A percentile compares a stretch with the other conserved stretches of the same genome.
Conservation (phyloP, 2,888 invertebrate genomes). For the Onchidella celtica region DNA sequence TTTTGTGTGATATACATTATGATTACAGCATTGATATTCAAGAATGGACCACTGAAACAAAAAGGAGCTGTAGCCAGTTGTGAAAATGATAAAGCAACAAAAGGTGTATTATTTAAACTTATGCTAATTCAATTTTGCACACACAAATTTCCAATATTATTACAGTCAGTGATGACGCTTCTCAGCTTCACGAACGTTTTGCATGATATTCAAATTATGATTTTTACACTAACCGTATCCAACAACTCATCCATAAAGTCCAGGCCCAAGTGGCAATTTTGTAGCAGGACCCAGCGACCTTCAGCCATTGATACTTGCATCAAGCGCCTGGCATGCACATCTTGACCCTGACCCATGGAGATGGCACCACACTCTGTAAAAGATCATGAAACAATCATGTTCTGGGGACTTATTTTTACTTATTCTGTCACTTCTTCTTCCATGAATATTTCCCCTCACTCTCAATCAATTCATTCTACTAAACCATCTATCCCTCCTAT, state of each 20-base stretch:
- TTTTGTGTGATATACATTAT: too few species aligned
- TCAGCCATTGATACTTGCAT: constrained; percentile 88
- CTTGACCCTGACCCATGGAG: constrained; percentile 99
- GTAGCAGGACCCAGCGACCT: constrained; percentile 96
- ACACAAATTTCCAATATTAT: too few species aligned
- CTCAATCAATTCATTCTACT: background rate
- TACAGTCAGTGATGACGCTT: too few species aligned
- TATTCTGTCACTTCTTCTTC: background rate
- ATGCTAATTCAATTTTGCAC: too few species aligned
- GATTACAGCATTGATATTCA: too few species aligned
- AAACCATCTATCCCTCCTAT: background rate
- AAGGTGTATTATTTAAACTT: too few species aligned
- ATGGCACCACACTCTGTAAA: constrained; percentile 85
- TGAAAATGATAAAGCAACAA: too few species aligned
- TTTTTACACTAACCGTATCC: constrained; percentile 91
- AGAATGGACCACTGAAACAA: too few species aligned
- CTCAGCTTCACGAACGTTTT: background rate
- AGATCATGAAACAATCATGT: too few species aligned
- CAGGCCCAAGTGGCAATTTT: constrained; percentile 97
- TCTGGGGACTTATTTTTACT: too few species aligned
- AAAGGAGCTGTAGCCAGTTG: too few species aligned
- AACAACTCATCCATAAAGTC: constrained; percentile 96
- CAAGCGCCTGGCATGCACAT: constrained; percentile 90
- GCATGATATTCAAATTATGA: too few species aligned
- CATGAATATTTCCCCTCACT: background rate